Evolutionary conservation across 2,113 vertebrate species (phyloP), one percentile per base, ranked within the genome.

Genomic region (Poecilia latipinna): DNA sequence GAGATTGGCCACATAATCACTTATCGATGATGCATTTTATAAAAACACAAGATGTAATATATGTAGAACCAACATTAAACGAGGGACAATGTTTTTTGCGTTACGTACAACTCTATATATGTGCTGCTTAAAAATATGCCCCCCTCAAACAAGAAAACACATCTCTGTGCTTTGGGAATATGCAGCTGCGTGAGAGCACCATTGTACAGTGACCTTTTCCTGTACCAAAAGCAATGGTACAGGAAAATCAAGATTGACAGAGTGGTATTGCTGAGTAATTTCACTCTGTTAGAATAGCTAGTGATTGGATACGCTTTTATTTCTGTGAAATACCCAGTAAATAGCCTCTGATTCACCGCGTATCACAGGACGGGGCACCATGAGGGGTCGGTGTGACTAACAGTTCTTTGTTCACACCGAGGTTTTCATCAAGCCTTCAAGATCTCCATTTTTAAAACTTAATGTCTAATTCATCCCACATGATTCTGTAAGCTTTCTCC

Each of bases 381-480:
- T 69, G 57, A 80, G 74, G 80, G 74, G 77, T 32, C 37, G 22
- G 75, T 74, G 79, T 74, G 86, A 86, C 85, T 83, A 91, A 93
- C 88, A 89, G 87, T 81, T 92, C 82, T 92, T 93, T 93, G 89
- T 91, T 88, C 84, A 74, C 72, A 72, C 82, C 75, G 54, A 83
- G 68, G 79, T 87, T 92, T 91, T 88, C 87, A 86, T 91, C 91
- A 84, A 70, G 78, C 83, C 80, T 79, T 82, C 82, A 87, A 77
- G 64, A 87, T 76, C 85, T 86, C 68, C 37, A 68, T 88, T 90
- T 86, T 86, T 88, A 48, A 84, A 94, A 84, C 71, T 83, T 88
- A 85, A 91, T 82, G 86, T 89, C 87, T 95, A 96, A 95, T 96
- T 94, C 93, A 92, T 95, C 92, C 94, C 95, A 95, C 93, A 95